A percentile compares a stretch with the other conserved stretches of the same genome.
phyloP scores from a whole-genome alignment of 2,797 vertebrate species.

The Echeneis naucrates region DNA sequence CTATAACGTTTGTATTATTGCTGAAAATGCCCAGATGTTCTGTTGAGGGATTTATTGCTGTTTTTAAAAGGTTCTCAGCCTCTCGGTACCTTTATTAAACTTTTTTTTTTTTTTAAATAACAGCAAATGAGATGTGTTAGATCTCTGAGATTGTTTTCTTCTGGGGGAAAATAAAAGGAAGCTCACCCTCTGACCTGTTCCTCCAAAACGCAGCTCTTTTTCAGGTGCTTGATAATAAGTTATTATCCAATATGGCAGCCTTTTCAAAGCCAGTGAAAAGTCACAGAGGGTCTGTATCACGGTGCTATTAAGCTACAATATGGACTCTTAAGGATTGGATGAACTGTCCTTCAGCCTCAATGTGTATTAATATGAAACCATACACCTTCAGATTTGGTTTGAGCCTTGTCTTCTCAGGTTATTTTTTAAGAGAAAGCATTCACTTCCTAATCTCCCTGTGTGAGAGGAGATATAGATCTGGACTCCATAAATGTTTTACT shows the following conservation, averaged over 20 bases:
- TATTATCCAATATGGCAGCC: slow-evolving; percentile 78
- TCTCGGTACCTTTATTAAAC: slow-evolving; percentile 28
- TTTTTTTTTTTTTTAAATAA: slow-evolving; percentile 41
- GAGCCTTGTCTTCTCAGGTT: slow-evolving; percentile 30
- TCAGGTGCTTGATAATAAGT: slow-evolving; percentile 81
- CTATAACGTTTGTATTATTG: slow-evolving; percentile 1
- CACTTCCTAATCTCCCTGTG: slow-evolving; percentile 19
- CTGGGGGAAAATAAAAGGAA: slow-evolving; percentile 71
- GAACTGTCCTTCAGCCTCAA: slow-evolving; percentile 63
- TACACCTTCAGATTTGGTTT: slow-evolving; percentile 51
- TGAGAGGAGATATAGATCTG: slow-evolving; percentile 33
- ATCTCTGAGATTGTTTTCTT: slow-evolving; percentile 68
- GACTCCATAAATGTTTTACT: slow-evolving; percentile 43
- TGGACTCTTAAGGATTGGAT: slow-evolving; percentile 62
- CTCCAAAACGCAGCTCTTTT: slow-evolving; percentile 62
- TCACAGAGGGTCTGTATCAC: slow-evolving; percentile 51
- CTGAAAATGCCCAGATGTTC: background rate
- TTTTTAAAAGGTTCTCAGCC: slow-evolving; percentile 5
- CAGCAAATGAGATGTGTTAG: slow-evolving; percentile 62
- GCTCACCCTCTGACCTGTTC: slow-evolving; percentile 73
- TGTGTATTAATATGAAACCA: slow-evolving; percentile 64
- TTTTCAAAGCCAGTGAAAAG: slow-evolving; percentile 68
- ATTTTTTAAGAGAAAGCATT: slow-evolving; percentile 31
- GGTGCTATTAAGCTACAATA: slow-evolving; percentile 72
- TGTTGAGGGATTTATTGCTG: background rate